Evolutionary conservation across 2,888 invertebrate genomes (phyloP).

Genomic region (Drosophila pseudotalamancana): DNA sequence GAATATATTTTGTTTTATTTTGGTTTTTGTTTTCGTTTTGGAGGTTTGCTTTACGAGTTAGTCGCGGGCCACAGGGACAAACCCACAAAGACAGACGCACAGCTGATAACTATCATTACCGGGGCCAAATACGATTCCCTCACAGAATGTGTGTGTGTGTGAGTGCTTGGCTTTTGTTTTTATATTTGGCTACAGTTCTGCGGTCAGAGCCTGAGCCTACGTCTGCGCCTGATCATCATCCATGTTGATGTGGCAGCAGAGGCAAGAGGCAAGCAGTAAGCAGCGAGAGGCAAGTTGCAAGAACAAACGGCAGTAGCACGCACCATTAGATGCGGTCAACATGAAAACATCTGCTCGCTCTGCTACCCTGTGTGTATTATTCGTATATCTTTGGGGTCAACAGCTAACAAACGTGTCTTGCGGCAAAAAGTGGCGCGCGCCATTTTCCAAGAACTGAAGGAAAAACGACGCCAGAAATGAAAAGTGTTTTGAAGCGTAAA

Average conservation of each 20-base stretch:
- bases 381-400: slow-evolving; percentile 65
- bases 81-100: slow-evolving; percentile 36
- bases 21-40: slow-evolving; percentile 4
- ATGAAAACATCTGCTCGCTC: slow-evolving; percentile 81
- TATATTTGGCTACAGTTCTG: slow-evolving; percentile 53
- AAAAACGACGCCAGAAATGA: slow-evolving; percentile 46
- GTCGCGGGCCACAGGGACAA: slow-evolving; percentile 59
- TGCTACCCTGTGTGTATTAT: slow-evolving; percentile 8
- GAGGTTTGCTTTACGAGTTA: slow-evolving; percentile 58
- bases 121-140: slow-evolving; percentile 36
- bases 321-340: slow-evolving; percentile 83
- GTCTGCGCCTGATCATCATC: slow-evolving; percentile 17
- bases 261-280: slow-evolving; percentile 15
- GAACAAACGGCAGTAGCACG: slow-evolving; percentile 81
- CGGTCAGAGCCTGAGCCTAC: slow-evolving; percentile 43
- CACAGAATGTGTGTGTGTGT: slow-evolving; percentile 32
- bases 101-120: slow-evolving; percentile 80
- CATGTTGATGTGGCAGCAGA: slow-evolving; percentile 29
- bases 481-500: slow-evolving; percentile 62
- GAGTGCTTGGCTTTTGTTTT: slow-evolving; percentile 41
- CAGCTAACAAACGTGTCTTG: slow-evolving; percentile 33
- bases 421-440: slow-evolving; percentile 58
- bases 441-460: slow-evolving; percentile 47
- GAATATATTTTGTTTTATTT: slow-evolving; percentile 12
- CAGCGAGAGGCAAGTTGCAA: slow-evolving; percentile 40